These are phyloP conservation scores for Australoheros facetus DNA, from an alignment of 2,797 vertebrate species.

Conservation along the genomic window DNA sequence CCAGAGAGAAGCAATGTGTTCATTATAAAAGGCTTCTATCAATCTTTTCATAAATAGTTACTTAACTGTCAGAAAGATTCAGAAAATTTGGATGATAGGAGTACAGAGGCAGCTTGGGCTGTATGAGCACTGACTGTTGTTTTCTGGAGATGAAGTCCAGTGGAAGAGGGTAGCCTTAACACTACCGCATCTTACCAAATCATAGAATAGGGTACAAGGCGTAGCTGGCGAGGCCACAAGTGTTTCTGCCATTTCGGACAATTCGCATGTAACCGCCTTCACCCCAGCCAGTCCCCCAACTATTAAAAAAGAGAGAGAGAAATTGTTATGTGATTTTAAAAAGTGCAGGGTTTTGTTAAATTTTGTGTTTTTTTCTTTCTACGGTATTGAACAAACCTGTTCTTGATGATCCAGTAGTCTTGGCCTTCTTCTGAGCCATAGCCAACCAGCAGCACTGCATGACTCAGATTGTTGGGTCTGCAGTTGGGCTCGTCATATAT, in stretches of 20 bases:
- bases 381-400: conserved; percentile 63
- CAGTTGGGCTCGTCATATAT: conserved; percentile 80
- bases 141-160: neutral
- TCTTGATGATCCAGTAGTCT: conserved; percentile 85
- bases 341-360: neutral
- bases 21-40: neutral
- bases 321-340: rapidly evolving
- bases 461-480: conserved; percentile 77
- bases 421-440: conserved; percentile 77
- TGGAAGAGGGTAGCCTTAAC: neutral
- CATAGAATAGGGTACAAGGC: conserved; percentile 81
- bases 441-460: conserved; percentile 82
- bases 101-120: neutral
- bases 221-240: conserved; percentile 82
- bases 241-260: conserved; percentile 75
- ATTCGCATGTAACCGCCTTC: conserved; percentile 83
- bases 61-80: conserved; percentile 6
- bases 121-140: neutral
- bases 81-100: neutral
- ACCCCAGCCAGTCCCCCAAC: conserved; percentile 84
- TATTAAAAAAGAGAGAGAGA: conserved; percentile 26
- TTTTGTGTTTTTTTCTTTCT: neutral
- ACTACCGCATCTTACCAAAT: conserved; percentile 27
- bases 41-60: conserved; percentile 2
- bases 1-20: conserved; percentile 51